Base-by-base conservation (phyloP, 2,797 vertebrate species). In the Myripristis murdjan region DNA sequence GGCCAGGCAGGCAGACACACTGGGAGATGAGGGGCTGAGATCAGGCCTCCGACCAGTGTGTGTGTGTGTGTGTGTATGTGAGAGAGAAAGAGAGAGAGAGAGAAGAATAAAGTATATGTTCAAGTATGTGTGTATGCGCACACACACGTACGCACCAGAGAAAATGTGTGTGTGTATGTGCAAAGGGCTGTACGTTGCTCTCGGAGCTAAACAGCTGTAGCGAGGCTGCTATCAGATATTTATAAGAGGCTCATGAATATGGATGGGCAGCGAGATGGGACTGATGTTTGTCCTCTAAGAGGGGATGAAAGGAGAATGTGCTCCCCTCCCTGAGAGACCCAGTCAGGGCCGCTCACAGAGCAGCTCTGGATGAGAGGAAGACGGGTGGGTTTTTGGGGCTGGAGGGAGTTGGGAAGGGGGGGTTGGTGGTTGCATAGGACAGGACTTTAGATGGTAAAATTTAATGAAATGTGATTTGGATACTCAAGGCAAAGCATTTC, bases 231-330 rank as follows among this genome's bases (percentile, higher is more conserved):
- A 95, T 95, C 94, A 94, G 94, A 95, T 95, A 95, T 95, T 95
- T 95, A 95, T 93, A 95, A 94, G 93, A 89, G 71, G 62, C 89
- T 95, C 94, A 95, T 95, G 93, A 95, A 95, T 95, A 95, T 95
- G 94, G 91, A 95, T 94, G 90, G 79, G 65, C 73, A 73, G 88
- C 64, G 72, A 93, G 92, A 95, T 92, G 91, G 93, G 92, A 93
- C 93, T 94, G 93, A 95, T 94, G 94, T 95, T 94, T 95, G 95
- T 95, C 95, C 95, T 95, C 94, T 93, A 95, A 94, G 90, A 94
- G 91, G 84, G 92, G 93, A 95, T 95, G 93, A 95, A 95, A 95
- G 93, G 94, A 91, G 93, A 94, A 94, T 86, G 85, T 86, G 87
- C 85, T 91, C 87, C 83, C 77, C 87, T 93, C 90, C 91, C 90